Evolutionary conservation across 1,140 invertebrate species (phyloP).

Genomic region (Drosophila ambigua): DNA sequence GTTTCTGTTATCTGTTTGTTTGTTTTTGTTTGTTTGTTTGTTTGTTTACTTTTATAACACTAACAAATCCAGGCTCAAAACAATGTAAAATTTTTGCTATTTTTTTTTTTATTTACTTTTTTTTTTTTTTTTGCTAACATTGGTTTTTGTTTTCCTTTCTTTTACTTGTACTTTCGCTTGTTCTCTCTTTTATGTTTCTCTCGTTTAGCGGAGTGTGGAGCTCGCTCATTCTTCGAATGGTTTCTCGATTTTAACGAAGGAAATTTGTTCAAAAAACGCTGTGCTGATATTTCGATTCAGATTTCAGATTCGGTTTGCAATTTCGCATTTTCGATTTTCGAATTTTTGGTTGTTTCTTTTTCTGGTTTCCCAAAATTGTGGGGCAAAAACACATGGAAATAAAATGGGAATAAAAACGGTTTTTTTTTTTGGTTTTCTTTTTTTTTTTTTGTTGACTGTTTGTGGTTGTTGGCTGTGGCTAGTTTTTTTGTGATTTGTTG

Average conservation of each 20-base stretch:
- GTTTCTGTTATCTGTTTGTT: constrained; percentile 32
- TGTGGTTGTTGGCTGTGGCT: constrained; percentile 32
- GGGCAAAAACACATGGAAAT: constrained; percentile 44
- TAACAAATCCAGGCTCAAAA: constrained; percentile 84
- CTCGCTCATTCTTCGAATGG: background rate
- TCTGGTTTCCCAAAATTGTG: constrained; percentile 9
- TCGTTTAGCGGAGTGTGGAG: constrained; percentile 2
- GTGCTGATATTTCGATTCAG: constrained; percentile 24
- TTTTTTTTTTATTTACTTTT: constrained; percentile 45
- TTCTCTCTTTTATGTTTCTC: constrained; percentile 1
- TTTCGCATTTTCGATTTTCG: constrained; percentile 22
- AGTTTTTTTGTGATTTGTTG: constrained; percentile 31
- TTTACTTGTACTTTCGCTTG: constrained; percentile 8
- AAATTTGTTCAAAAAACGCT: constrained; percentile 31
- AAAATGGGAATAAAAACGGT: constrained; percentile 57
- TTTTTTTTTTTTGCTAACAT: constrained; percentile 14
- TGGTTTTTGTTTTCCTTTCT: constrained; percentile 28
- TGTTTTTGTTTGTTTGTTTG: constrained; percentile 42
- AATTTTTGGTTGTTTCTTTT: constrained; percentile 16
- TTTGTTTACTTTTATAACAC: constrained; percentile 71
- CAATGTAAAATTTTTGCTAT: constrained; percentile 68
- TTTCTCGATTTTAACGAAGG: background rate
- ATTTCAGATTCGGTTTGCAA: constrained; percentile 34
- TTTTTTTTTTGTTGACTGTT: constrained; percentile 39
- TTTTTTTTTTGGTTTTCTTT: background rate